A percentile compares a stretch with the other conserved stretches of the same genome.
phyloP scores from a whole-genome alignment of 2,888 invertebrate species.

The Frankliniella intonsa region DNA sequence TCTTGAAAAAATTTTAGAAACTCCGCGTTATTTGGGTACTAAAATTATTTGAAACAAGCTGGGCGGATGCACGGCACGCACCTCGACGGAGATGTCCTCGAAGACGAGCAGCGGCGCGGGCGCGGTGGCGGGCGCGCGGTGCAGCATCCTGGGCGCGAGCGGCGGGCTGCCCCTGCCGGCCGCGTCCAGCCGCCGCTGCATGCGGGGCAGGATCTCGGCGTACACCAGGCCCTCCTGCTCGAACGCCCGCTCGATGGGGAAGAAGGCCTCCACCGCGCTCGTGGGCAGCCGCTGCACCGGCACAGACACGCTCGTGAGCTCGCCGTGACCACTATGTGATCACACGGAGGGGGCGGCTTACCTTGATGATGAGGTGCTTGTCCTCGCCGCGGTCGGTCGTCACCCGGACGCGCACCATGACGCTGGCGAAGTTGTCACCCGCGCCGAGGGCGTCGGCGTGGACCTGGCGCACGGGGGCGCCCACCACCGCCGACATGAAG shows the following conservation, averaged over 20 bases:
- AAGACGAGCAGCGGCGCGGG: neutral
- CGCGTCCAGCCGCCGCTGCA: neutral
- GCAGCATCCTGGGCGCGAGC: neutral
- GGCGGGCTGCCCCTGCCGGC: neutral
- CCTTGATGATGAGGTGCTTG: neutral
- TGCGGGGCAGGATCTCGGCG: neutral
- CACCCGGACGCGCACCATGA: neutral
- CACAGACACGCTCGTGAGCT: too few species aligned
- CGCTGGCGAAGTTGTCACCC: neutral
- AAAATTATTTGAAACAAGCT: too few species aligned
- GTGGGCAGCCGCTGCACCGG: neutral
- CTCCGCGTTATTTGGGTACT: too few species aligned
- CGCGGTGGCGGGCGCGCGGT: neutral
- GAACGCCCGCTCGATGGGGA: neutral
- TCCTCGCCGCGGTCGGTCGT: neutral
- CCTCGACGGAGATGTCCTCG: neutral
- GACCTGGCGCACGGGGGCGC: neutral
- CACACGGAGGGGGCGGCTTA: neutral
- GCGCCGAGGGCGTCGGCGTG: neutral
- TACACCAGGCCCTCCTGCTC: neutral
- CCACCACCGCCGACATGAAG: neutral
- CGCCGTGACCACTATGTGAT: too few species aligned
- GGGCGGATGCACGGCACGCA: neutral
- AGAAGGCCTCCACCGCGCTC: neutral
- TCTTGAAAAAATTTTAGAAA: too few species aligned